Conservation (phyloP, 2,797 vertebrate species). For the Platyrinchus mystaceus region DNA sequence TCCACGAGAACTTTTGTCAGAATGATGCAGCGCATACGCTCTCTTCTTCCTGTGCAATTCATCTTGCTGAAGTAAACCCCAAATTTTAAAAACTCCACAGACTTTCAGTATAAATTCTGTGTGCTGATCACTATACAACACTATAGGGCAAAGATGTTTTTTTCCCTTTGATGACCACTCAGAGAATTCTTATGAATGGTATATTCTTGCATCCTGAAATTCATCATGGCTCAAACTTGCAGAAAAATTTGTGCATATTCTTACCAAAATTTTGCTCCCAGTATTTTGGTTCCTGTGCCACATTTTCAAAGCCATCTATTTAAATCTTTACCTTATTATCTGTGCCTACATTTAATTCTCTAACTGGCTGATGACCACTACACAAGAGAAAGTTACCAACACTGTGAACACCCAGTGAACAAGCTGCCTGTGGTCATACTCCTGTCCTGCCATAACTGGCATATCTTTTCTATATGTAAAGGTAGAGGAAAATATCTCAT, state of each 20-base stretch:
- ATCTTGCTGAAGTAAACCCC: conserved; percentile 1
- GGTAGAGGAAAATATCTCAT: background rate
- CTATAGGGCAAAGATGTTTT: accelerated
- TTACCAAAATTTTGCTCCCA: background rate
- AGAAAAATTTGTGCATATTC: background rate
- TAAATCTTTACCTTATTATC: background rate
- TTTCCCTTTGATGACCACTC: background rate
- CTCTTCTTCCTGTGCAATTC: conserved; percentile 5
- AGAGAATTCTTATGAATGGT: background rate
- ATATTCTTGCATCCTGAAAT: background rate
- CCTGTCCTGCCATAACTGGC: background rate
- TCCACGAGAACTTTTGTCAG: conserved; percentile 58
- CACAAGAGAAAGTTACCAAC: background rate
- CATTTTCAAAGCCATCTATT: background rate
- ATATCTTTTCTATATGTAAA: background rate
- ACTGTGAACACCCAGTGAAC: background rate
- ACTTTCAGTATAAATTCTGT: background rate
- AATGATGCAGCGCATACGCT: conserved; percentile 9
- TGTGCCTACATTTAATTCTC: background rate
- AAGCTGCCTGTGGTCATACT: background rate
- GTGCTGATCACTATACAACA: accelerated
- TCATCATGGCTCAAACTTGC: background rate
- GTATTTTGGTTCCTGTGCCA: background rate
- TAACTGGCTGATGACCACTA: background rate
- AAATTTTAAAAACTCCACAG: background rate